phyloP scores from a whole-genome alignment of 2,113 vertebrate species.

The Chaetorhynchus papuensis region DNA sequence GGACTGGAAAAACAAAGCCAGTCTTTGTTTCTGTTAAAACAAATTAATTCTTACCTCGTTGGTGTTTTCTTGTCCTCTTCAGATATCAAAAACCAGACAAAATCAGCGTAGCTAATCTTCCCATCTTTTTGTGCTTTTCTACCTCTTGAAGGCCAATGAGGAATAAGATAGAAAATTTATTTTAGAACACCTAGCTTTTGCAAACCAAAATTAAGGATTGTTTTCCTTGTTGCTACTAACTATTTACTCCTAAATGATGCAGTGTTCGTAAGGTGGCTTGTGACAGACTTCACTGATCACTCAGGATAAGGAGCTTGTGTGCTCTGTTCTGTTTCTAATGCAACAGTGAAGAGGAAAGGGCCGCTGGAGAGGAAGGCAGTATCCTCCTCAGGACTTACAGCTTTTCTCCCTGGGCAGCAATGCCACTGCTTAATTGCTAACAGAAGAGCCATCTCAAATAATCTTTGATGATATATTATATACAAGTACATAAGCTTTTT shows the following conservation, averaged over 20 bases:
- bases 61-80: constrained; percentile 94
- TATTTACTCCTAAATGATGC: neutral
- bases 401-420: neutral
- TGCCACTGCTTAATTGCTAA: neutral
- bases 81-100: constrained; percentile 96
- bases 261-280: neutral
- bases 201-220: neutral
- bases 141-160: constrained; percentile 65
- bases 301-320: neutral
- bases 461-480: neutral
- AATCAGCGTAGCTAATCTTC: constrained; percentile 88
- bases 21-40: neutral
- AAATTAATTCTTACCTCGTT: constrained; percentile 79
- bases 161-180: neutral
- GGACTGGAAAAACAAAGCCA: neutral
- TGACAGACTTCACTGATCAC: neutral
- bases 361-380: neutral
- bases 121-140: constrained; percentile 79
- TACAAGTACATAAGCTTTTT: neutral
- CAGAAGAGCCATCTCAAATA: neutral
- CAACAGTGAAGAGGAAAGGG: neutral
- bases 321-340: neutral
- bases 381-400: neutral
- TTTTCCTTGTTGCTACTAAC: neutral
- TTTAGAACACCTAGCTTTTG: neutral